Base-by-base conservation (phyloP, 2,797 vertebrate species). In the Serranus cabrilla region DNA sequence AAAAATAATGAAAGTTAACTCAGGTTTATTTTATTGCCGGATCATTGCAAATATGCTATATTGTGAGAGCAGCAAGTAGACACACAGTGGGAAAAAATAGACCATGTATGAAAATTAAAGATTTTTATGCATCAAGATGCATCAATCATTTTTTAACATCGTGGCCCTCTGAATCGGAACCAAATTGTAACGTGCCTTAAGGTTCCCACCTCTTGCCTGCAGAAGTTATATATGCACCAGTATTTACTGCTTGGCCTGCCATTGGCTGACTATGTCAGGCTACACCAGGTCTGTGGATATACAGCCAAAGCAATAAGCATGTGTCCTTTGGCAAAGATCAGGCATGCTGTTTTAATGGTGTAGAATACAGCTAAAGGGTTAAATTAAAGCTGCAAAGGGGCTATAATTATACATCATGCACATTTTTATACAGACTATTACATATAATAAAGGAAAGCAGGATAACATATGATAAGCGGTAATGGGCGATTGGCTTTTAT, bases 401-500 rank as follows among this genome's bases (percentile, higher is more conserved):
- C 17, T 45, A 12, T 27, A 59, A 47, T 51, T n/a, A 50, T 34
- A 56, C 60, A 61, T 64, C 12, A 40, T 40, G 39, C 39, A 40
- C 39, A 40, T 45, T 45, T 17, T 34, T 27, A 68, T 67, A 55
- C 12, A 68, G 40, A 17, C 39, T 68, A 54, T 80, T 70, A 54
- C 25, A 63, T 62, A 17, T 55, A 21, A 69, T 62, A 68, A 73
- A 74, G 57, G 40, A 81, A 62, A 70, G n/a, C 60, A 40, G 14
- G 63, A 81, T 54, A 71, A 50, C 37, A 58, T 61, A 57, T 50
- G 61, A 67, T 70, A 45, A 74, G 74, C 69, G 64, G 39, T 49
- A 76, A 82, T 54, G 46, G 60, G 46, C 18, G 16, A 37, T 43
- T 70, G 27, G 57, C 27, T 47, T 81, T 83, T 68, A 65, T 76